These are phyloP conservation scores for Cabera pusaria DNA, from an alignment of 2,888 invertebrate genomes.

Conservation along the genomic window DNA sequence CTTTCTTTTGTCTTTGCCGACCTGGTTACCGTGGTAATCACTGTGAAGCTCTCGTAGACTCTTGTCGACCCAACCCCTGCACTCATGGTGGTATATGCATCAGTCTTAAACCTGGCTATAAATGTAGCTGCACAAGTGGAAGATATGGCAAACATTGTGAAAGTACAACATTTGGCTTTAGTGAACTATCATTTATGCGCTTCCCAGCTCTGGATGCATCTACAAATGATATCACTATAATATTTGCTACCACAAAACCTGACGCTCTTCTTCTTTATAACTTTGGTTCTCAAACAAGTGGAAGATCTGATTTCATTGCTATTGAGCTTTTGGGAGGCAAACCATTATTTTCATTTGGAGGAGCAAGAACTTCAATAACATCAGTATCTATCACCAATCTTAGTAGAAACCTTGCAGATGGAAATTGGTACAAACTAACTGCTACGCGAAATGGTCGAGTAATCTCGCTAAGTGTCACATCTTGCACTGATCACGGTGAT, in stretches of 20 bases:
- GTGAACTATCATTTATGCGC: conserved; percentile 94
- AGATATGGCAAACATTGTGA: conserved; percentile 96
- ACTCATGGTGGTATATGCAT: conserved; percentile 94
- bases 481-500: conserved; percentile 94
- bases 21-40: conserved; percentile 95
- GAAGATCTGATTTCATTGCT: conserved; percentile 96
- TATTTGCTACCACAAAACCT: conserved; percentile 94
- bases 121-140: conserved; percentile 93
- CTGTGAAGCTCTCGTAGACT: conserved; percentile 94
- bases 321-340: conserved; percentile 93
- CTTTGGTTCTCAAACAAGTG: conserved; percentile 93
- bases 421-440: conserved; percentile 95
- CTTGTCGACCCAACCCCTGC: conserved; percentile 97
- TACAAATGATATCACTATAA: conserved; percentile 95
- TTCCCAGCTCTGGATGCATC: conserved; percentile 93
- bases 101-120: conserved; percentile 93
- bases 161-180: conserved; percentile 94
- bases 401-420: conserved; percentile 89
- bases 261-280: conserved; percentile 95
- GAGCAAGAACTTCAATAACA: conserved; percentile 93
- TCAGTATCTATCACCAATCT: conserved; percentile 87
- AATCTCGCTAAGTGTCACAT: conserved; percentile 91
- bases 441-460: conserved; percentile 95
- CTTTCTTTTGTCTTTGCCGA: conserved; percentile 95
- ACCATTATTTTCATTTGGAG: conserved; percentile 95